Evolutionary conservation across 2,797 vertebrate species (phyloP).

Genomic region (Poeciliopsis paucimaculata): DNA sequence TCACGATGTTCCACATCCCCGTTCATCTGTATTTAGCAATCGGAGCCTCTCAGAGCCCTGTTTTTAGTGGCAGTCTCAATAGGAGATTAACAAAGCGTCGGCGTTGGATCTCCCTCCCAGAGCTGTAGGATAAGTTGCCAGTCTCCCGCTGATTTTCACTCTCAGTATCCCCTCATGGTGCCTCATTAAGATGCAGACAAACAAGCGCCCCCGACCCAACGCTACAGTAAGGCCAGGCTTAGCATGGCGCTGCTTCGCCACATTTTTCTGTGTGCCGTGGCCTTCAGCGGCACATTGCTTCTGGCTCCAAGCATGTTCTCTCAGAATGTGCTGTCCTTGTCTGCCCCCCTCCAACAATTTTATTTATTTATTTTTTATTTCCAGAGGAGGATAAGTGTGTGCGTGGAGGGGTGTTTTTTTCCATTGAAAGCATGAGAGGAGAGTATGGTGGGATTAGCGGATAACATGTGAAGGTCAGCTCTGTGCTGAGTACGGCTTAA

Average conservation of each 20-base stretch:
- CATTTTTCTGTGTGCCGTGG: slow-evolving; percentile 39
- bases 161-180: slow-evolving; percentile 72
- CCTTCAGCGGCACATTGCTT: slow-evolving; percentile 40
- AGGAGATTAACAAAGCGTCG: slow-evolving; percentile 53
- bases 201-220: slow-evolving; percentile 64
- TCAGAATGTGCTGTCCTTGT: slow-evolving; percentile 24
- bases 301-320: slow-evolving; percentile 45
- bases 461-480: slow-evolving; percentile 67
- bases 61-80: slow-evolving; percentile 43
- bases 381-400: slow-evolving; percentile 19
- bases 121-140: slow-evolving; percentile 55
- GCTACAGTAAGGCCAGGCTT: slow-evolving; percentile 44
- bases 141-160: slow-evolving; percentile 65
- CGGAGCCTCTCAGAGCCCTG: slow-evolving; percentile 27
- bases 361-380: background rate
- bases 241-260: slow-evolving; percentile 23
- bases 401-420: background rate
- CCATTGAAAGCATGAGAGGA: slow-evolving; percentile 3
- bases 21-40: slow-evolving; percentile 9
- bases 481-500: slow-evolving; percentile 30
- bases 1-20: slow-evolving; percentile 34
- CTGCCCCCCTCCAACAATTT: background rate
- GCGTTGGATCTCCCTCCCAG: slow-evolving; percentile 46
- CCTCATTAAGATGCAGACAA: slow-evolving; percentile 76
- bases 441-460: slow-evolving; percentile 39